Base-by-base conservation (phyloP, 2,888 invertebrate species). In the Amiota minor region DNA sequence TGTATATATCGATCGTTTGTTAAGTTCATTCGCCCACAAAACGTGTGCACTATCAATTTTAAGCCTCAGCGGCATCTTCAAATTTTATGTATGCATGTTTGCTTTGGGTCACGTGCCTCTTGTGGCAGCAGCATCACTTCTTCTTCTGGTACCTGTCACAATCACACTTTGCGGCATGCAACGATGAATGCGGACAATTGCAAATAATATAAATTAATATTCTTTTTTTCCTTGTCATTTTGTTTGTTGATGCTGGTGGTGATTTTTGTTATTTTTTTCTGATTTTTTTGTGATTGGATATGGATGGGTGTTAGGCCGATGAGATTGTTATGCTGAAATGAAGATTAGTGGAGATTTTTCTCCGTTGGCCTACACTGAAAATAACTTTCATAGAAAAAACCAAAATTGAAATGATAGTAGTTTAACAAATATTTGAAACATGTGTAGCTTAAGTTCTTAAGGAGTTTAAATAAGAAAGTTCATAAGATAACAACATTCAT, bases 141-240 rank as follows among this genome's bases (percentile, higher is more conserved):
- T 70, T 76, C 75, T 70, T 76, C 75, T 77, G 70, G 84, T 81
- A 87, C 87, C 86, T 87, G 86, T 87, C 86, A 87, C 85, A 85
- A 86, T 86, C 86, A 87, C 83, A 87, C 86, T 84, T 86, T 85
- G 80, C 80, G 82, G 82, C 84, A 79, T 76, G 80, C 84, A 35
- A 35, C 35, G 35, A 35, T 35, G 35, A 35, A 35, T 35, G 35
- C 2, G 86, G 79, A 78, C 82, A 82, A 80, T 83, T 79, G 85
- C 83, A 83, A 85, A 85, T 86, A 86, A 79, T 82, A 85, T 85
- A 86, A 85, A 85, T 85, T 85, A 85, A 85, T 86, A 85, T 82
- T 81, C 83, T 64, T 73, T 72, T 72, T 45, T 49, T 16, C 16
- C 14, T 6, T 16, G 23, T 11, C 53, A 35, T 61, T 50, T 23